These are phyloP conservation scores for Notiomystis cincta DNA, from an alignment of 2,113 vertebrate species.

Conservation along the genomic window DNA sequence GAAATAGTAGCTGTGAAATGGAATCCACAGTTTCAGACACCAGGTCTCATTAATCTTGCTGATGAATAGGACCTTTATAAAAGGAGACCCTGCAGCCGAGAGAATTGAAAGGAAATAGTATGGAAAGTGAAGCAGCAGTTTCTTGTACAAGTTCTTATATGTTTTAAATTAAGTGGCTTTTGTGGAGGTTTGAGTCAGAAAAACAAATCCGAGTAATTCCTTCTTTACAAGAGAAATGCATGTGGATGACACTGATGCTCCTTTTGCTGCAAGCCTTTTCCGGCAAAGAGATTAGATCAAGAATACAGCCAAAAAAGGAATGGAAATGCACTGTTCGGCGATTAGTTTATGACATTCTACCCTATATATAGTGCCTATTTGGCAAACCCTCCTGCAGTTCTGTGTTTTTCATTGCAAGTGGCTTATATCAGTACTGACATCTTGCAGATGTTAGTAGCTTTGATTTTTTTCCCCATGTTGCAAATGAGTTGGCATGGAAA, in stretches of 20 bases:
- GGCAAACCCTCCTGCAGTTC: conserved; percentile 68
- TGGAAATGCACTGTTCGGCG: conserved; percentile 47
- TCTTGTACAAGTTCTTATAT: conserved; percentile 41
- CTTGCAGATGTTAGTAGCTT: conserved; percentile 83
- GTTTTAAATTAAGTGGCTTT: conserved; percentile 61
- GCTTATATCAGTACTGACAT: conserved; percentile 77
- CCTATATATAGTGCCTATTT: conserved; percentile 66
- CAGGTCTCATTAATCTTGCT: conserved; percentile 56
- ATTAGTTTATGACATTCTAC: conserved; percentile 67
- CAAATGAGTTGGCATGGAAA: conserved; percentile 86
- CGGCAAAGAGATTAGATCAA: conserved; percentile 48
- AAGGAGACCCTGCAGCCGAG: conserved; percentile 8
- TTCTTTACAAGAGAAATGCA: conserved; percentile 24
- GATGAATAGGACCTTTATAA: conserved; percentile 54
- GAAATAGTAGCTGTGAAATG: neutral
- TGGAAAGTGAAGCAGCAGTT: conserved; percentile 45
- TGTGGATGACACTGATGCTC: conserved; percentile 49
- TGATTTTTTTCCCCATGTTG: conserved; percentile 73
- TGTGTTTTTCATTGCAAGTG: conserved; percentile 73
- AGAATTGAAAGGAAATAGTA: conserved; percentile 49
- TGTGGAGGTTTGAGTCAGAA: conserved; percentile 25
- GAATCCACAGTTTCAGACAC: conserved; percentile 30
- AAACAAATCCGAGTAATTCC: conserved; percentile 37
- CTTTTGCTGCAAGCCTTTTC: conserved; percentile 57
- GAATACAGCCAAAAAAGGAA: conserved; percentile 64